Evolutionary conservation across 2,797 vertebrate genomes (phyloP), one percentile per base, ranked within the genome.

Genomic region (Chrysocyon brachyurus): DNA sequence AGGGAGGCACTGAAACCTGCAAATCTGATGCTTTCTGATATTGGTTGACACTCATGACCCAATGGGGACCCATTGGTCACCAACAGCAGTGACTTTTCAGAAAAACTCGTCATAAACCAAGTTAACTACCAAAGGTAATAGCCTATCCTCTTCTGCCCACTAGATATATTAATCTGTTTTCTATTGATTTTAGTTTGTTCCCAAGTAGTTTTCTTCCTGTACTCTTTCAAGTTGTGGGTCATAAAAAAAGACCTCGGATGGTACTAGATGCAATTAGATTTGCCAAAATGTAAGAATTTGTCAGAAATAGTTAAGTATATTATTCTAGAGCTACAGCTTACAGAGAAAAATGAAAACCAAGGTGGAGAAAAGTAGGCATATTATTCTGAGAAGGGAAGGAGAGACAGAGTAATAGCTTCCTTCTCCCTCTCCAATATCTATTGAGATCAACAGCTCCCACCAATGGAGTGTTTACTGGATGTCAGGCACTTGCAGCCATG

Each of bases 241-340:
- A 79, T 75, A 90, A 72, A 94, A 90, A 72, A 94, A 95, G 57
- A 79, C 14, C 6, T 78, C 26, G 15, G 84, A 77, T 73, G 59
- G 90, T 16, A 85, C 59, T 94, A 56, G 36, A 52, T 68, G 75
- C 91, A 82, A 95, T 94, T 79, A 81, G 87, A 94, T 86, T 94
- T 84, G 21, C 64, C 78, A 90, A 73, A 90, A 87, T 21, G 8
- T 82, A 82, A 68, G 49, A 77, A 84, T 86, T 88, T 40, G 16
- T 85, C 49, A 77, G 70, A 82, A 87, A 28, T 21, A n/a, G 73
- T 83, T 90, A 84, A 56, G 33, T 40, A 46, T 64, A 95, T 94
- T 79, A 75, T 97, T 56, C 49, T 36, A 82, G 72, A 73, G 26
- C 54, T 70, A n/a, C 11, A 54, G 21, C 52, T 72, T 70, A 75